Conservation (phyloP, 1,140 invertebrate genomes). For the Zeugodacus cucurbitae region DNA sequence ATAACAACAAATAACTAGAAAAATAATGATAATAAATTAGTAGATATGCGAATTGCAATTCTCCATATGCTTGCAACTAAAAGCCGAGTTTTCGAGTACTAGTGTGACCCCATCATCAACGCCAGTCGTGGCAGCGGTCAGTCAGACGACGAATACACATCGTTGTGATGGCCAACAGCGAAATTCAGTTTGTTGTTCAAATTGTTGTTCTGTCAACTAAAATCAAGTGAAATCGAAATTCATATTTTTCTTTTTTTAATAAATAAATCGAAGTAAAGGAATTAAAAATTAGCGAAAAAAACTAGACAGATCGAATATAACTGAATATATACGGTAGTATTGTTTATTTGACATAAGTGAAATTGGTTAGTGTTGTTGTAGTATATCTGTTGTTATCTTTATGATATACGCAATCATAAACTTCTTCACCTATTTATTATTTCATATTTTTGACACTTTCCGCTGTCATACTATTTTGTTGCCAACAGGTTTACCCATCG, state of each 20-base stretch:
- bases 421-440: background rate
- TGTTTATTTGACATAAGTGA: background rate
- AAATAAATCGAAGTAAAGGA: too few relatives aligned
- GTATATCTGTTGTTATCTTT: background rate
- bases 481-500: background rate
- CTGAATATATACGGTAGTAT: background rate
- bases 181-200: background rate
- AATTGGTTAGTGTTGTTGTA: too few relatives aligned
- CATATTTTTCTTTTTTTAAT: too few relatives aligned
- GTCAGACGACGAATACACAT: background rate
- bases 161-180: conserved; percentile 20
- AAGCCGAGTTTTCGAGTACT: background rate
- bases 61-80: background rate
- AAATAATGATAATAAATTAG: background rate
- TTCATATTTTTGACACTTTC: background rate
- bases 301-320: too few relatives aligned
- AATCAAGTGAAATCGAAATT: background rate
- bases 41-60: background rate
- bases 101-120: background rate
- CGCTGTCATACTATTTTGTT: background rate
- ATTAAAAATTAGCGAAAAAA: too few relatives aligned
- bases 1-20: background rate
- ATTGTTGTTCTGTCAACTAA: background rate
- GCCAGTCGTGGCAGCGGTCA: conserved; percentile 1
- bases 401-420: background rate